These are phyloP conservation scores for Pitangus sulphuratus DNA, from an alignment of 2,797 vertebrate genomes.

Conservation along the genomic window DNA sequence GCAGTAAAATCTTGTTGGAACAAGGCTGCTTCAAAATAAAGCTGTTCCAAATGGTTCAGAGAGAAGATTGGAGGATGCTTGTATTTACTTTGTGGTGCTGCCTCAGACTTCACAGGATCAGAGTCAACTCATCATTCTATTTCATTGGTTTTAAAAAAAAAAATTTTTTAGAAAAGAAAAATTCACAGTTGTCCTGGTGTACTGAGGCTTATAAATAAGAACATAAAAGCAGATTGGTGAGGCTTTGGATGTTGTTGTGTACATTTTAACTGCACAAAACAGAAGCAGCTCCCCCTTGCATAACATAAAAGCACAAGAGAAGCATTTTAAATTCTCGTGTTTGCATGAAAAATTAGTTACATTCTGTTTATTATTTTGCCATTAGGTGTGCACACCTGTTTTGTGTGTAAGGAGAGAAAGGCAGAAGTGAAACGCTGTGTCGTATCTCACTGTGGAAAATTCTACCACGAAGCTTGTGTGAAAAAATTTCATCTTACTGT, in stretches of 20 bases:
- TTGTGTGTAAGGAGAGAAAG: constrained; percentile 89
- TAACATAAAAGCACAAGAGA: not conserved
- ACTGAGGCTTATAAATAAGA: constrained; percentile 17
- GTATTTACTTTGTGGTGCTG: not conserved
- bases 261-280: not conserved
- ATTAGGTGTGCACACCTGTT: constrained; percentile 89
- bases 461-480: constrained; percentile 93
- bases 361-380: not conserved
- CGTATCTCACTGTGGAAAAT: constrained; percentile 91
- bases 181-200: fast-evolving
- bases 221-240: not conserved
- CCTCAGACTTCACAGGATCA: not conserved
- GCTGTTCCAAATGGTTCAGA: not conserved
- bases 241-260: not conserved
- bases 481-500: constrained; percentile 86
- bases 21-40: not conserved
- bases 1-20: not conserved
- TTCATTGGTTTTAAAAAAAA: not conserved
- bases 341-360: not conserved
- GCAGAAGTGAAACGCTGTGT: constrained; percentile 88
- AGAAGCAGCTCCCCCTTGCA: not conserved
- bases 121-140: not conserved
- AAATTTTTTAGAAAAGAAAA: not conserved
- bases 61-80: not conserved
- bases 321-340: not conserved